Percentiles rank a stretch among this genome's conserved stretches.
Evolutionary conservation across 1,140 invertebrate species (phyloP).

Genomic region (Listronotus bonariensis): DNA sequence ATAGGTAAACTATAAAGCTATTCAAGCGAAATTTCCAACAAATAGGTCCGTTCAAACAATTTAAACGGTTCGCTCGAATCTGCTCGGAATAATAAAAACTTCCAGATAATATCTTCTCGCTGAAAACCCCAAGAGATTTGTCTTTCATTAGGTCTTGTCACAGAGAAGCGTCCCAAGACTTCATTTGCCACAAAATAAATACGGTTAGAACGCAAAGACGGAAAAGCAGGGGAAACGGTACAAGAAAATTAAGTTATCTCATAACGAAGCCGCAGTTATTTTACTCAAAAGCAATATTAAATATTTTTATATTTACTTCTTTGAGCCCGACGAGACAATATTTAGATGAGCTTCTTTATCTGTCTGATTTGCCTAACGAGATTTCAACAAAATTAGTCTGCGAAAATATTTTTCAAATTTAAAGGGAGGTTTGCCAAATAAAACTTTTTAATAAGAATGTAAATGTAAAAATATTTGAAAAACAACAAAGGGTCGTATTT

Average conservation of each 20-base stretch:
- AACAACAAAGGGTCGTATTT: no score
- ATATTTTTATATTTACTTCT: conserved; percentile 50
- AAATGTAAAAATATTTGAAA: no score
- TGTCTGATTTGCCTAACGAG: conserved; percentile 45
- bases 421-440: not conserved
- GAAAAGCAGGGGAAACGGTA: conserved; percentile 12
- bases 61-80: not conserved
- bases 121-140: conserved; percentile 24
- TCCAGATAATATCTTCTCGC: conserved; percentile 8
- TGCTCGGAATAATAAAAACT: conserved; percentile 15
- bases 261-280: conserved; percentile 51
- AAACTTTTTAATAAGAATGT: no score
- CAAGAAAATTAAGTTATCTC: conserved; percentile 46
- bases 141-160: conserved; percentile 28
- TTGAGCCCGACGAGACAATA: conserved; percentile 43
- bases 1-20: no score
- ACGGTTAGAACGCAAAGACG: conserved; percentile 11
- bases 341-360: conserved; percentile 47
- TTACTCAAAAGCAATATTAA: conserved; percentile 49
- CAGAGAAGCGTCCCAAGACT: conserved; percentile 4
- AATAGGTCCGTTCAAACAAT: no score
- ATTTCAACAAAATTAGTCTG: conserved; percentile 15
- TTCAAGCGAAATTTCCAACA: no score
- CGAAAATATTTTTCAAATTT: not conserved
- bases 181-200: conserved; percentile 28